Conservation (phyloP, 2,888 invertebrate species). For the Mythimna pallens region DNA sequence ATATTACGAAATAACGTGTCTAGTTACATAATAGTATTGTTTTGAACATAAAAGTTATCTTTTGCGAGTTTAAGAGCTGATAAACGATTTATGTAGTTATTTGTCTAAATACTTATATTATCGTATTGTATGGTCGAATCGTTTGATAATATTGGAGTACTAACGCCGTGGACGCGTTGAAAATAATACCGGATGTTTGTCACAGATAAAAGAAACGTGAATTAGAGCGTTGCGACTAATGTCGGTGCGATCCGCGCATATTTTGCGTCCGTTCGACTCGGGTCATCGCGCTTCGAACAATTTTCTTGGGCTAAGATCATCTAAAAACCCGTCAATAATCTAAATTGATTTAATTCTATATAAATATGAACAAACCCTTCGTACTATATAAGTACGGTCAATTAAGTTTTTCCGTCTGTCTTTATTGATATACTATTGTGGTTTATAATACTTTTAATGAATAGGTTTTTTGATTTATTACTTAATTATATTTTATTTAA, state of each 20-base stretch:
- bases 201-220: conserved; percentile 84
- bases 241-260: conserved; percentile 67
- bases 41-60: conserved; percentile 78
- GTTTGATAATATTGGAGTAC: conserved; percentile 77
- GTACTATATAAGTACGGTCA: background rate
- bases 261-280: conserved; percentile 63
- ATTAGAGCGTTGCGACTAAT: conserved; percentile 72
- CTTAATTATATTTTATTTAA: background rate
- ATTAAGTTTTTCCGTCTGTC: background rate
- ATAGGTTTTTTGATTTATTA: background rate
- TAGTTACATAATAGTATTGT: conserved; percentile 79
- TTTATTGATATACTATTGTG: too few relatives aligned
- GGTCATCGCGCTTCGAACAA: conserved; percentile 45
- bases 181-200: conserved; percentile 86
- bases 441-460: background rate
- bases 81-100: conserved; percentile 79
- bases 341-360: background rate
- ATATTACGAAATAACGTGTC: conserved; percentile 74
- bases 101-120: conserved; percentile 77
- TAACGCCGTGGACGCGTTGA: conserved; percentile 74
- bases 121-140: conserved; percentile 76
- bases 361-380: background rate
- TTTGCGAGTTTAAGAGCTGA: conserved; percentile 77
- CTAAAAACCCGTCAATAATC: background rate
- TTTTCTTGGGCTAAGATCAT: conserved; percentile 3